phyloP scores from a whole-genome alignment of 2,888 invertebrate species.

The Protonemura montana region DNA sequence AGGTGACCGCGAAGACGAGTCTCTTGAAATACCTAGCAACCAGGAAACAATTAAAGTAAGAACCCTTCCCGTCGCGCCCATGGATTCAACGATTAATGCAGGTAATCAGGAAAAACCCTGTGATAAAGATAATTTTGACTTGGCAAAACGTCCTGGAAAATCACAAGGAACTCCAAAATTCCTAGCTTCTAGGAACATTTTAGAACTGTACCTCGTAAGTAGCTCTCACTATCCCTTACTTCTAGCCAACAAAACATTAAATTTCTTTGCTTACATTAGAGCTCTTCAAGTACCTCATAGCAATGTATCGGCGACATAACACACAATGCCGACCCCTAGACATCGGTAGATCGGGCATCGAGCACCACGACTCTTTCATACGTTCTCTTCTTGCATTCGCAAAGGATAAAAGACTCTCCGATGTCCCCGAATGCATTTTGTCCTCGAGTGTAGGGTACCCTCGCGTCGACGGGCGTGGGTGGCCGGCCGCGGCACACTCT shows the following conservation, averaged over 20 bases:
- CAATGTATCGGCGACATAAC: neutral
- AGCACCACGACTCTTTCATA: neutral
- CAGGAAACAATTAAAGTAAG: too few relatives aligned
- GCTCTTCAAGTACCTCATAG: neutral
- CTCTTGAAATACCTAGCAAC: neutral
- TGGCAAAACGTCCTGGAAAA: too few relatives aligned
- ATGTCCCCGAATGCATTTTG: neutral
- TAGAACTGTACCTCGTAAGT: too few relatives aligned
- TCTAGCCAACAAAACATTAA: too few relatives aligned
- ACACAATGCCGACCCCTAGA: neutral
- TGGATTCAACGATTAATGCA: too few relatives aligned
- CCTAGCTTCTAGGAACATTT: too few relatives aligned
- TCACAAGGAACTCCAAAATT: too few relatives aligned
- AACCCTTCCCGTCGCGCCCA: too few relatives aligned
- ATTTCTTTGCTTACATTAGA: too few relatives aligned
- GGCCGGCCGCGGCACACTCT: neutral
- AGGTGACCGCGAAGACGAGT: neutral
- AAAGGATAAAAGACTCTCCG: neutral
- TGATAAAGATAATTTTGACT: too few relatives aligned
- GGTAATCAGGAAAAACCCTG: too few relatives aligned
- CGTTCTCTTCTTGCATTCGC: neutral
- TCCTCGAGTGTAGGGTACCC: neutral
- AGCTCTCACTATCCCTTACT: too few relatives aligned
- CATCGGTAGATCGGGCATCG: neutral
- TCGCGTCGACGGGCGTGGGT: neutral